Evolutionary conservation across 2,797 vertebrate genomes (phyloP).

Genomic region (Manis javanica): DNA sequence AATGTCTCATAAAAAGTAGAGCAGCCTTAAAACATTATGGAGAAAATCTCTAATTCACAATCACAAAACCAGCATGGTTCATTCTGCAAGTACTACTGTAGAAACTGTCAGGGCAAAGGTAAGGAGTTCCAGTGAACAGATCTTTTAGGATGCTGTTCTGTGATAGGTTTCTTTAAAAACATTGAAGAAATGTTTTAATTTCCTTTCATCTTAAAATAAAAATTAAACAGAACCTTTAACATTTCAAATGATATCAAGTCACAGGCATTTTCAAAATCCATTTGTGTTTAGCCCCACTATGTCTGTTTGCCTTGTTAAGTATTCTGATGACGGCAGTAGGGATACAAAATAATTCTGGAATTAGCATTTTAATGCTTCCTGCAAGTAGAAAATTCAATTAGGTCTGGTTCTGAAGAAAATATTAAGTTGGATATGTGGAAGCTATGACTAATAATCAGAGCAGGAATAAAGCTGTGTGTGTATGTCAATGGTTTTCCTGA

Average conservation of each 20-base stretch:
- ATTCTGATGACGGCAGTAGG: neutral
- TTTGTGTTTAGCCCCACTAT: neutral
- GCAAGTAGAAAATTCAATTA: constrained; percentile 56
- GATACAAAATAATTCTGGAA: constrained; percentile 30
- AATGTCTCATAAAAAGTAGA: constrained; percentile 24
- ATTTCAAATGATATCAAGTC: neutral
- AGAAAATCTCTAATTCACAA: neutral
- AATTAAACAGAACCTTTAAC: neutral
- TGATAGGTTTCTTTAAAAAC: neutral
- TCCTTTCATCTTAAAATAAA: constrained; percentile 27
- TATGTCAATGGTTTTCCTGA: constrained; percentile 13
- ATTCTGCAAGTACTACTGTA: neutral
- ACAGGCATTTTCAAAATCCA: neutral
- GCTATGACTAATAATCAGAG: constrained; percentile 15
- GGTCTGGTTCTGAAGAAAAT: constrained; percentile 53
- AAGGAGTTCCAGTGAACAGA: constrained; percentile 22
- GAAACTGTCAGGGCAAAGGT: constrained; percentile 38
- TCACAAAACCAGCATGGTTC: neutral
- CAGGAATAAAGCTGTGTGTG: neutral
- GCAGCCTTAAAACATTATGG: neutral
- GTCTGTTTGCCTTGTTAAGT: constrained; percentile 3
- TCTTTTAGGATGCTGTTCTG: neutral
- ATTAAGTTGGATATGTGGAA: constrained; percentile 18
- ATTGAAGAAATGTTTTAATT: neutral
- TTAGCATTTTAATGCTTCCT: constrained; percentile 59